Evolutionary conservation across 2,113 vertebrate species (phyloP).

Genomic region (Ursus arctos): DNA sequence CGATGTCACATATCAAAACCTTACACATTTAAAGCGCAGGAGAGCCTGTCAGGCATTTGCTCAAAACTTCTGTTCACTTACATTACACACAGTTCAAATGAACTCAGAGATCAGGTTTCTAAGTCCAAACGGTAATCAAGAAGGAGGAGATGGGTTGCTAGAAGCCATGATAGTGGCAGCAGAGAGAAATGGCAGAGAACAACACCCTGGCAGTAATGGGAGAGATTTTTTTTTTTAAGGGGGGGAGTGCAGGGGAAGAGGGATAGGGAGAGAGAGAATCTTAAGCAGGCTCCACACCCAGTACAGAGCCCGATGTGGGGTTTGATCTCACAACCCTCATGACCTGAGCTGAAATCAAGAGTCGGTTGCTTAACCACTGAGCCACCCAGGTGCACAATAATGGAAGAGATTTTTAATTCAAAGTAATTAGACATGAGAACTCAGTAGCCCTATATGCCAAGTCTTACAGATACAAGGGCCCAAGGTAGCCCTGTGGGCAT

Average conservation of each 20-base stretch:
- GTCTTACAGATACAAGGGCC: background rate
- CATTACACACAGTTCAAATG: background rate
- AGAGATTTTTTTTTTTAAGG: background rate
- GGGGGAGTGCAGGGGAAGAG: background rate
- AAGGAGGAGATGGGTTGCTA: background rate
- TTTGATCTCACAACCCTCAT: background rate
- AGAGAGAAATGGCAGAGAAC: background rate
- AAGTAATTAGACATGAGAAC: background rate
- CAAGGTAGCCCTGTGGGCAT: background rate
- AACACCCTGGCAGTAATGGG: background rate
- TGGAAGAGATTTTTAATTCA: background rate
- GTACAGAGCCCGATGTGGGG: background rate
- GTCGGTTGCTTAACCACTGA: background rate
- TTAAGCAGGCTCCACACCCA: background rate
- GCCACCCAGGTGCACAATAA: background rate
- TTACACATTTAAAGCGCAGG: background rate
- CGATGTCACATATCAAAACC: background rate
- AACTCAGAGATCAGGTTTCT: background rate
- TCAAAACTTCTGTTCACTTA: background rate
- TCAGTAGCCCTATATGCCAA: background rate
- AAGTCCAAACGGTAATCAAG: background rate
- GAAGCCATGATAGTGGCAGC: background rate
- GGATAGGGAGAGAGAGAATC: background rate
- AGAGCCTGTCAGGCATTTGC: background rate
- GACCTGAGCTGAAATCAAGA: background rate